A percentile compares a stretch with the other conserved stretches of the same genome.
phyloP scores from a whole-genome alignment of 2,888 invertebrate species.

The Craniophora ligustri region DNA sequence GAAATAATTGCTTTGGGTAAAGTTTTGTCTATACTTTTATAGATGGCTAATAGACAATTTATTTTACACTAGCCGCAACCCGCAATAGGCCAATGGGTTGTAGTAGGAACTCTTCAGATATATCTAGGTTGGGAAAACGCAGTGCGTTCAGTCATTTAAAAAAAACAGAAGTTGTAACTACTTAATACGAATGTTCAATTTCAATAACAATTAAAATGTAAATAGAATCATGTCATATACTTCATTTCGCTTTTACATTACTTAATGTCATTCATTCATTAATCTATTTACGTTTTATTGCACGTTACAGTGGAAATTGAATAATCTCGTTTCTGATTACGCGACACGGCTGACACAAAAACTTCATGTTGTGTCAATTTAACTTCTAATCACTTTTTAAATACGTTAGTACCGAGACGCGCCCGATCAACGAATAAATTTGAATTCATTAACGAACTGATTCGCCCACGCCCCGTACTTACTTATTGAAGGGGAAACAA shows the following conservation, averaged over 20 bases:
- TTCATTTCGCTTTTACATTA: too few species aligned
- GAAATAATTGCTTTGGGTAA: too few species aligned
- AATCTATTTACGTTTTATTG: conserved; percentile 57
- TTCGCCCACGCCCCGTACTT: conserved; percentile 72
- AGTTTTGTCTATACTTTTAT: too few species aligned
- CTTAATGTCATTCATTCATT: too few species aligned
- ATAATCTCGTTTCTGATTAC: conserved; percentile 84
- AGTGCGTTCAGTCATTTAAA: too few species aligned
- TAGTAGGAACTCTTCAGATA: too few species aligned
- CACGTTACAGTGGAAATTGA: conserved; percentile 77
- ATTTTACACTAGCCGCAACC: too few species aligned
- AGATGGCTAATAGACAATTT: too few species aligned
- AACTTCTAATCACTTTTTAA: conserved; percentile 89
- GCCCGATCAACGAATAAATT: conserved; percentile 87
- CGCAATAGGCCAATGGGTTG: too few species aligned
- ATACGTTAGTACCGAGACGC: conserved; percentile 82
- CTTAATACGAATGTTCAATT: conserved; percentile 8
- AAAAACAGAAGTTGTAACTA: too few species aligned
- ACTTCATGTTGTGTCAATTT: conserved; percentile 88
- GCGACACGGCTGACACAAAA: conserved; percentile 77
- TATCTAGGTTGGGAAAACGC: too few species aligned
- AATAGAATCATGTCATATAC: conserved; percentile 51
- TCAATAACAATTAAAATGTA: conserved; percentile 38
- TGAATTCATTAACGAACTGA: conserved; percentile 86
- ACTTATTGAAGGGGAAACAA: conserved; percentile 81